phyloP scores from a whole-genome alignment of 2,113 vertebrate species.

The Oncorhynchus mykiss region DNA sequence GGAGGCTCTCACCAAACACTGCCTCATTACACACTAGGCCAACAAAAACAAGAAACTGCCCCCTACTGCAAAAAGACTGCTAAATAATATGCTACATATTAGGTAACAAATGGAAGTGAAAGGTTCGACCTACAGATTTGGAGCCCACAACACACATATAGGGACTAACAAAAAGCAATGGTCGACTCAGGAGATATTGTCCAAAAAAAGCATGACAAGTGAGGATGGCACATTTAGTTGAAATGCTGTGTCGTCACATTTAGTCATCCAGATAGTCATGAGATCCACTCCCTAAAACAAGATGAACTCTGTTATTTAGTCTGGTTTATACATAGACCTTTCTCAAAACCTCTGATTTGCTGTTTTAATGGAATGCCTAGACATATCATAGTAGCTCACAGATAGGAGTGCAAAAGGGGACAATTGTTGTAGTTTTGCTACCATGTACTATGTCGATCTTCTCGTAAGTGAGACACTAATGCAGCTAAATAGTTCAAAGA shows the following conservation, averaged over 20 bases:
- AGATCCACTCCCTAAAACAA: background rate
- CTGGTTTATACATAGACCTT: no score
- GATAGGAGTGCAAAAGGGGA: no score
- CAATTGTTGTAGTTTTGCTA: no score
- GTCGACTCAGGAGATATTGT: background rate
- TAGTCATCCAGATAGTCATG: background rate
- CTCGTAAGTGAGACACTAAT: no score
- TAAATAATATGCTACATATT: constrained; percentile 3
- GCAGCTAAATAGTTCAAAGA: no score
- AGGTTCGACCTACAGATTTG: constrained; percentile 9
- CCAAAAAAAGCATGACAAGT: background rate
- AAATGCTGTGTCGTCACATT: background rate
- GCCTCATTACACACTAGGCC: background rate
- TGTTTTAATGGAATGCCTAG: no score
- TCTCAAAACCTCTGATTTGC: no score
- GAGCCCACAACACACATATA: background rate
- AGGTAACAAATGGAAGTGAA: constrained; percentile 8
- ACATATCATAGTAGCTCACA: no score
- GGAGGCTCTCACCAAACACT: background rate
- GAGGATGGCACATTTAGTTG: background rate
- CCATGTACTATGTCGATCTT: no score
- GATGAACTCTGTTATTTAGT: background rate
- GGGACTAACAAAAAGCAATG: background rate
- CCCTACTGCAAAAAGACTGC: constrained; percentile 6
- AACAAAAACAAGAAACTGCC: background rate